A percentile compares a stretch with the other conserved stretches of the same genome.
Conservation (phyloP, 2,113 vertebrate genomes). For the Sporophila hypoxantha region DNA sequence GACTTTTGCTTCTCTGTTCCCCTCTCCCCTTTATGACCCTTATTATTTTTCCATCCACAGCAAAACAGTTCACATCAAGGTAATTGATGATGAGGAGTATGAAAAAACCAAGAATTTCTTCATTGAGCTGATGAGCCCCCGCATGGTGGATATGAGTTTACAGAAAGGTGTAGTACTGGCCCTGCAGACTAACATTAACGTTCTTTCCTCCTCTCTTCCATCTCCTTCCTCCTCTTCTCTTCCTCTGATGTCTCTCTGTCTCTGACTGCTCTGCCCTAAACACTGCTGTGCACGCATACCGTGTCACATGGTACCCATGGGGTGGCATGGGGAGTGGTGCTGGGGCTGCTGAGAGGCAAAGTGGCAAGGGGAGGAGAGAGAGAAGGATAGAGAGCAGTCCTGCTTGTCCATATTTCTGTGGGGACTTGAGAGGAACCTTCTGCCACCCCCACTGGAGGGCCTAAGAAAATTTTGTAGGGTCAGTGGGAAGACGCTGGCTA, state of each 20-base stretch:
- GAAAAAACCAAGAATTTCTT: conserved; percentile 85
- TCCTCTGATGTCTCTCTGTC: conserved; percentile 40
- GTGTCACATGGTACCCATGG: conserved; percentile 70
- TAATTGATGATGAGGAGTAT: conserved; percentile 87
- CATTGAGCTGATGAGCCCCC: conserved; percentile 81
- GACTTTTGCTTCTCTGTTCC: conserved; percentile 44
- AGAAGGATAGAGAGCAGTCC: background rate
- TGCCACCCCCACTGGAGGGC: background rate
- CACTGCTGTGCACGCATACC: conserved; percentile 47
- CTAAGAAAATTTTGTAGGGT: background rate
- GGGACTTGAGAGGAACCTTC: background rate
- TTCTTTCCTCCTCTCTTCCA: conserved; percentile 57
- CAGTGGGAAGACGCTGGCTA: background rate
- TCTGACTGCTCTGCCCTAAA: conserved; percentile 54
- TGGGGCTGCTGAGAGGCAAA: background rate
- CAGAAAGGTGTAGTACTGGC: conserved; percentile 85
- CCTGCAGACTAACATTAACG: conserved; percentile 70
- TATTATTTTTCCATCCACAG: conserved; percentile 81
- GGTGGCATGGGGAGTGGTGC: background rate
- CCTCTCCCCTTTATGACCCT: conserved; percentile 68
- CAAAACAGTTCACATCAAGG: conserved; percentile 84
- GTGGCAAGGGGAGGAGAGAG: background rate
- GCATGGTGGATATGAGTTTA: conserved; percentile 85
- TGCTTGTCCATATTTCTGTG: background rate
- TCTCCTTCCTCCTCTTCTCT: conserved; percentile 32